phyloP scores from a whole-genome alignment of 1,140 invertebrate genomes.

The Ephestia elutella region DNA sequence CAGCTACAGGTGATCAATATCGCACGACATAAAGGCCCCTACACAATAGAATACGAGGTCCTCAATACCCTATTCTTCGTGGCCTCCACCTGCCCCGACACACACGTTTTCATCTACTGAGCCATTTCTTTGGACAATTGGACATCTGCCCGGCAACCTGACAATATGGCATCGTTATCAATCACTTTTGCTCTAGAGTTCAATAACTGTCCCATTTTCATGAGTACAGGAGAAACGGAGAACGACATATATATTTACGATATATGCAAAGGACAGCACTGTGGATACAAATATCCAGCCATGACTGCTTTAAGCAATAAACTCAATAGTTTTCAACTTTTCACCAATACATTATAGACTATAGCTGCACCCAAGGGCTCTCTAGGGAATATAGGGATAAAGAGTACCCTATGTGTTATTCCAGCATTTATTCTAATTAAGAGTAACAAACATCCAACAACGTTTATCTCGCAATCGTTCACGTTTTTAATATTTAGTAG shows the following conservation, averaged over 20 bases:
- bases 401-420: too few relatives aligned
- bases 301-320: too few relatives aligned
- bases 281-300: neutral
- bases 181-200: neutral
- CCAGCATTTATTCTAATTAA: too few relatives aligned
- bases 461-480: too few relatives aligned
- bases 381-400: too few relatives aligned
- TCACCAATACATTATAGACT: too few relatives aligned
- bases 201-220: neutral
- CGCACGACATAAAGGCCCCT: neutral
- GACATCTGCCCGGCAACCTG: neutral
- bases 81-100: neutral
- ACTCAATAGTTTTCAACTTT: too few relatives aligned
- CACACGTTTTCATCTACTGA: neutral
- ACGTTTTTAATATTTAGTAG: too few relatives aligned
- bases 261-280: too few relatives aligned
- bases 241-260: neutral
- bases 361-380: too few relatives aligned
- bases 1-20: neutral
- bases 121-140: neutral
- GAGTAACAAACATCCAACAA: too few relatives aligned
- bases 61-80: neutral
- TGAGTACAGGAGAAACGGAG: neutral
- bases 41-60: neutral
- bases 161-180: neutral